These are phyloP conservation scores for Drosophila grimshawi DNA, from an alignment of 1,140 invertebrate species.

Conservation along the genomic window DNA sequence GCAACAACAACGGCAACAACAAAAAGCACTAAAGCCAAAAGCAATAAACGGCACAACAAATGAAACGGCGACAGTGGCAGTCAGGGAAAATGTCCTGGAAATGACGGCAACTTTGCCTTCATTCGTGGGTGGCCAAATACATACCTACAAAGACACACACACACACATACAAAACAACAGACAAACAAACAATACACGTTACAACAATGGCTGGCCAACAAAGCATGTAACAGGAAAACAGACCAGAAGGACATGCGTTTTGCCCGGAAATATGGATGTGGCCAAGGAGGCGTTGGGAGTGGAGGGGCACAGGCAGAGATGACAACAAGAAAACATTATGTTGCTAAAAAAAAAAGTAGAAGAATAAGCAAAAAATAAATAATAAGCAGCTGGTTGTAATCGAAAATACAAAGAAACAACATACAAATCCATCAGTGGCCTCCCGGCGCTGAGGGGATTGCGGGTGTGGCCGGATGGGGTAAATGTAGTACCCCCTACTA, in stretches of 20 bases:
- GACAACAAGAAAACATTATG: conserved; percentile 33
- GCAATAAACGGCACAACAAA: conserved; percentile 75
- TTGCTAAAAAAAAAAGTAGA: conserved; percentile 35
- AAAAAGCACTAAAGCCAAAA: conserved; percentile 46
- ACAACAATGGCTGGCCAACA: conserved; percentile 65
- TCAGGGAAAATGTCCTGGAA: conserved; percentile 65
- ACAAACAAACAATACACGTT: conserved; percentile 58
- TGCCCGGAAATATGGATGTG: conserved; percentile 28
- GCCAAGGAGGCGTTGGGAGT: too few relatives aligned
- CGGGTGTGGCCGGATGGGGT: background rate
- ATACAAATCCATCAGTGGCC: conserved; percentile 9
- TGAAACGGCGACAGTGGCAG: conserved; percentile 53
- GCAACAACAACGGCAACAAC: conserved; percentile 25
- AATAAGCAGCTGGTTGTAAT: conserved; percentile 58
- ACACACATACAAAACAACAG: conserved; percentile 27
- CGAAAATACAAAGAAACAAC: conserved; percentile 27
- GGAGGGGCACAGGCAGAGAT: background rate
- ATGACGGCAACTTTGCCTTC: conserved; percentile 70
- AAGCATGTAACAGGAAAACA: conserved; percentile 53
- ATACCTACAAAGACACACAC: conserved; percentile 13
- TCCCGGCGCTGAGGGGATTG: background rate
- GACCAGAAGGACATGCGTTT: conserved; percentile 60
- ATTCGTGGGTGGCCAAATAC: conserved; percentile 43
- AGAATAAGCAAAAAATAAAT: conserved; percentile 47
- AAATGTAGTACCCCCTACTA: background rate